phyloP scores from a whole-genome alignment of 2,113 vertebrate species.

The Hippocampus mohnikei region DNA sequence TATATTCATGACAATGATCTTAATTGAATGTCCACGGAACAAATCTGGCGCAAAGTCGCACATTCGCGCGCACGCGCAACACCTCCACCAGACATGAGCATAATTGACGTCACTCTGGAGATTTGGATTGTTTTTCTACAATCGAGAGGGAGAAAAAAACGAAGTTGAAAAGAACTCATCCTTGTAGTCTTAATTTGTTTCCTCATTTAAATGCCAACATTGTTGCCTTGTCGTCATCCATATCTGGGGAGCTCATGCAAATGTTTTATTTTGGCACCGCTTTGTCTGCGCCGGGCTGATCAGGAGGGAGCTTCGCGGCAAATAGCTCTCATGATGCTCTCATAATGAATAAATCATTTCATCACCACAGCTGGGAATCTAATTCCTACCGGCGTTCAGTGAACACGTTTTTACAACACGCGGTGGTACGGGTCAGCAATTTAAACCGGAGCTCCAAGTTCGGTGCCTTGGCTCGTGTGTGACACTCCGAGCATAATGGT shows the following conservation, averaged over 20 bases:
- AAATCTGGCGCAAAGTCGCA: background rate
- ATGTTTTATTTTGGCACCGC: constrained; percentile 9
- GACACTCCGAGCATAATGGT: constrained; percentile 64
- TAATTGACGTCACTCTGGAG: constrained; percentile 72
- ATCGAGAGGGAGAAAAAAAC: background rate
- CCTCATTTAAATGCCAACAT: constrained; percentile 15
- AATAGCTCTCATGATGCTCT: constrained; percentile 45
- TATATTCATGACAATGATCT: background rate
- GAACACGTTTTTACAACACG: constrained; percentile 50
- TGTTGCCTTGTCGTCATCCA: background rate
- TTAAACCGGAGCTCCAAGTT: constrained; percentile 37
- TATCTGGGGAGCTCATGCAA: constrained; percentile 1
- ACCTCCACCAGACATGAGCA: constrained; percentile 39
- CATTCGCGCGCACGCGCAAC: constrained; percentile 14
- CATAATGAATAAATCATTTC: constrained; percentile 74
- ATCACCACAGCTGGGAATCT: constrained; percentile 55
- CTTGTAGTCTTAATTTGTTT: background rate
- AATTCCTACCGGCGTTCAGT: constrained; percentile 65
- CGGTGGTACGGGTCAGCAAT: constrained; percentile 58
- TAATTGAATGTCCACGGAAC: background rate
- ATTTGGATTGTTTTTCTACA: constrained; percentile 39
- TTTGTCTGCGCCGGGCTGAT: background rate
- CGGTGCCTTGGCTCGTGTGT: constrained; percentile 6
- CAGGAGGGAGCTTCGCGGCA: constrained; percentile 22
- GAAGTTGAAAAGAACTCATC: background rate